Evolutionary conservation across 2,888 invertebrate genomes (phyloP).

Genomic region (Bombylius discolor): DNA sequence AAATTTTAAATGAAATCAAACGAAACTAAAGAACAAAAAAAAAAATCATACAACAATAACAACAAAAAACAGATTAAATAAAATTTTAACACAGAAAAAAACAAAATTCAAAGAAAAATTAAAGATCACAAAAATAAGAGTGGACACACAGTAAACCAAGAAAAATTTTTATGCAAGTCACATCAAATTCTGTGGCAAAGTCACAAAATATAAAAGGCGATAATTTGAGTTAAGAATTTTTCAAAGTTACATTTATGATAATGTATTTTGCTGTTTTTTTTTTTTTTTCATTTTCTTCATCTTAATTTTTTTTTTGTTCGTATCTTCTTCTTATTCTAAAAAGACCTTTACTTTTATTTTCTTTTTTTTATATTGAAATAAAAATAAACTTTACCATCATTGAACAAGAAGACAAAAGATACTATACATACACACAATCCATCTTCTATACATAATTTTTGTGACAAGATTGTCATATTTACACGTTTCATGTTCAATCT

Average conservation of each 20-base stretch:
- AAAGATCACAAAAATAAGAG: too few relatives aligned
- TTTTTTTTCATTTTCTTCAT: neutral
- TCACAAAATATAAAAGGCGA: neutral
- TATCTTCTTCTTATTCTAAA: neutral
- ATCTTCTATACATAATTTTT: neutral
- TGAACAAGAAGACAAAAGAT: too few relatives aligned
- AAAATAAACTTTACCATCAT: too few relatives aligned
- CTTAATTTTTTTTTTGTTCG: too few relatives aligned
- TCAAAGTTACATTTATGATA: conserved; percentile 4
- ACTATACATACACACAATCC: too few relatives aligned
- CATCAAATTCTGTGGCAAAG: neutral
- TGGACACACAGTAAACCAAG: neutral
- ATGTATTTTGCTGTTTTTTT: neutral
- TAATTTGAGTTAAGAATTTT: conserved; percentile 7
- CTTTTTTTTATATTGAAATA: too few relatives aligned
- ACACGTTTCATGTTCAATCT: conserved; percentile 4
- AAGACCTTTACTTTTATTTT: too few relatives aligned
- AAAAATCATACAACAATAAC: too few relatives aligned
- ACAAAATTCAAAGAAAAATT: neutral
- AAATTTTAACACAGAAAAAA: neutral
- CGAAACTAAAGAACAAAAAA: too few relatives aligned
- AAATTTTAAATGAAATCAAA: too few relatives aligned
- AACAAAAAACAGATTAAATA: too few relatives aligned
- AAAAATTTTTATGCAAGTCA: neutral
- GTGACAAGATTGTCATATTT: conserved; percentile 8